Percentiles rank a stretch among this genome's conserved stretches.
Evolutionary conservation across 1,140 invertebrate genomes (phyloP).

Genomic region (Micrasema minimum): DNA sequence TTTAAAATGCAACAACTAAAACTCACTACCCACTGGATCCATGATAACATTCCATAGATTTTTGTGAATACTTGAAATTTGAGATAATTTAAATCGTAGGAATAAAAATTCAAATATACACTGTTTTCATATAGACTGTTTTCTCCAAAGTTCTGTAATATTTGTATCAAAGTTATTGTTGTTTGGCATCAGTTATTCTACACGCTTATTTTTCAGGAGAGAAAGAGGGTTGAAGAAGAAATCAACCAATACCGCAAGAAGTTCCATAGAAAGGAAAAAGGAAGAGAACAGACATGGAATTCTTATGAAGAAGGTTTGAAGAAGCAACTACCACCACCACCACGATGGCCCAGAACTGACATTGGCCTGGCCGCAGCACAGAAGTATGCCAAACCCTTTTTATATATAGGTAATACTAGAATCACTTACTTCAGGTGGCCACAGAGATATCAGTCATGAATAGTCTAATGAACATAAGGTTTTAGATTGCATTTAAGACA

Average conservation of each 20-base stretch:
- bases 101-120: not conserved
- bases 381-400: conserved; percentile 66
- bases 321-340: conserved; percentile 77
- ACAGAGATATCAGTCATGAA: not conserved
- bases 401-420: no score
- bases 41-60: no score
- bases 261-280: conserved; percentile 78
- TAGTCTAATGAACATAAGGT: no score
- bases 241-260: conserved; percentile 78
- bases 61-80: no score
- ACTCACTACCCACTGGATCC: not conserved
- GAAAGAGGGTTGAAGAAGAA: conserved; percentile 73
- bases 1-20: not conserved
- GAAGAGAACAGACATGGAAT: conserved; percentile 87
- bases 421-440: no score
- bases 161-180: no score
- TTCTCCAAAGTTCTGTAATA: not conserved
- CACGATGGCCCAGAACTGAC: conserved; percentile 72
- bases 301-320: conserved; percentile 81
- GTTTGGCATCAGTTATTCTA: not conserved
- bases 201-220: conserved; percentile 66
- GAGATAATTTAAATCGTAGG: not conserved
- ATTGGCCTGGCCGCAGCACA: conserved; percentile 78
- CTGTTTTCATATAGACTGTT: no score
- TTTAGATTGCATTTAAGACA: no score